Conservation (phyloP, 53 echinoderm and acorn worm species). For the Arbacia lixula region DNA sequence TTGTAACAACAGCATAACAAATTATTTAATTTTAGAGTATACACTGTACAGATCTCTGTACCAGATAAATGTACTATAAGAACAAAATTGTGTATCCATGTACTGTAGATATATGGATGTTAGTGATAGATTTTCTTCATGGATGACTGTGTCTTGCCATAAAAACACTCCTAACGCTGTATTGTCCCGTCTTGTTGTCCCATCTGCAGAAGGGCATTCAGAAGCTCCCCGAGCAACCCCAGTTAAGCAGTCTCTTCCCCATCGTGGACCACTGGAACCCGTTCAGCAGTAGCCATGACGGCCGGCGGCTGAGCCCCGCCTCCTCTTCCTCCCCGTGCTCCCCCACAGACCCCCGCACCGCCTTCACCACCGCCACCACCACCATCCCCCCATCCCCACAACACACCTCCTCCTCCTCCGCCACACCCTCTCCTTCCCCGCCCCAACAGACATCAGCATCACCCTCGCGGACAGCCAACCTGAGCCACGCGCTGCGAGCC, state of each 20-base stretch:
- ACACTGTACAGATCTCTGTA: no score
- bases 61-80: no score
- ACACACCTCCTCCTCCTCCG: background rate
- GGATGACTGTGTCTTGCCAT: no score
- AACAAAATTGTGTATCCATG: no score
- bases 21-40: no score
- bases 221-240: constrained; percentile 50
- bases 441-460: background rate
- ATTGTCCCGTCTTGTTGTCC: background rate
- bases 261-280: constrained; percentile 61
- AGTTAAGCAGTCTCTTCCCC: constrained; percentile 49
- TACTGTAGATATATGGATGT: no score
- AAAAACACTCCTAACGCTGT: background rate
- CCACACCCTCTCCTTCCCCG: background rate
- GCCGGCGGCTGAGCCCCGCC: constrained; percentile 34
- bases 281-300: constrained; percentile 49
- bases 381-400: background rate
- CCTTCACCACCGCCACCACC: constrained; percentile 27
- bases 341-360: constrained; percentile 15
- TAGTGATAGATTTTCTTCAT: no score
- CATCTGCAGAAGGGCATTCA: constrained; percentile 50
- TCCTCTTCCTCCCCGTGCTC: no score
- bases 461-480: no score
- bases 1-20: no score
- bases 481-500: constrained; percentile 7